Evolutionary conservation across 2,888 invertebrate species (phyloP), one percentile per base, ranked within the genome.

Genomic region (Hydroisotoma schaefferi): DNA sequence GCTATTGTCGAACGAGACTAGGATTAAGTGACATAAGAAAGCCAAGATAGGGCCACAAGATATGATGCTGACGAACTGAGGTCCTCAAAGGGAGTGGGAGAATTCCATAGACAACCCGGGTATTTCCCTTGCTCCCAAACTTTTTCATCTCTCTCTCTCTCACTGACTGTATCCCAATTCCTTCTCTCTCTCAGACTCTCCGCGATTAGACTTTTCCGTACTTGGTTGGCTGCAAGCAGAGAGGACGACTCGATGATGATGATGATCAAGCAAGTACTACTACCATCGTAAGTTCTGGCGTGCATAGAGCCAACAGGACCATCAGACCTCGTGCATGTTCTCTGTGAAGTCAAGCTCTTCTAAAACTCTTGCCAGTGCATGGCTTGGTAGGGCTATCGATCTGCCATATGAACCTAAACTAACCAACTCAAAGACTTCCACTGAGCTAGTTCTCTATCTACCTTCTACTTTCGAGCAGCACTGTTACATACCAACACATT

Each of bases 81-180:
- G 58, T 62, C 61, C 66, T 68, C 61, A 60, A 59, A 66, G 66
- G 66, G 70, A 70, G 64, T 70, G 70, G 63, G 60, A 61, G 61
- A 61, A 59, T 64, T 61, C 44, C 18, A 18, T 53, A 49, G 63
- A 61, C 43, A 61, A 53, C 64, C 59, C 61, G 46, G 49, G 58
- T 60, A 57, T 60, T 54, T 54, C 55, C 29, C 59, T 43, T 29
- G 12, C 38, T 52, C n/a, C n/a, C n/a, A n/a, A n/a, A n/a, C n/a
- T n/a, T n/a, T n/a, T n/a, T n/a, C n/a, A n/a, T n/a, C n/a, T n/a
- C 15, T 18, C 15, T 47, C 26, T 23, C 22, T 47, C 25, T n/a
- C 48, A 47, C 18, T n/a, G 23, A 47, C 18, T 47, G 22, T 22
- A 20, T 18, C 47, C n/a, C 22, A 22, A 20, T 4, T 8, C 33